These are phyloP conservation scores for Falco naumanni DNA, from an alignment of 2,797 vertebrate genomes.

Conservation along the genomic window DNA sequence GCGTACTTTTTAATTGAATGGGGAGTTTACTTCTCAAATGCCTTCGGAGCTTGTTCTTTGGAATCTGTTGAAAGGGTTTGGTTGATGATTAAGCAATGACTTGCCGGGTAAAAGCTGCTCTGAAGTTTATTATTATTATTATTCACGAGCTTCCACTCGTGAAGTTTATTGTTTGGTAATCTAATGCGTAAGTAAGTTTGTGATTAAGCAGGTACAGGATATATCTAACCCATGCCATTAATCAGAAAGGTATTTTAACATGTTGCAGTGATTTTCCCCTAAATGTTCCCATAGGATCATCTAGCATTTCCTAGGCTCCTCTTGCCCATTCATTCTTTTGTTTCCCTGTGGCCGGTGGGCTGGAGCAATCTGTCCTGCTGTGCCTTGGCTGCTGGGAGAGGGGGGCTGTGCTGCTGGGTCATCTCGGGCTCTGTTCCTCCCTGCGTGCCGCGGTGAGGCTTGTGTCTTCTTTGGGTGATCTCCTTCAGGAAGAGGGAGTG, in stretches of 20 bases:
- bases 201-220: background rate
- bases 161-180: background rate
- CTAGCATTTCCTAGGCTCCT: background rate
- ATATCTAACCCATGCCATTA: too few relatives aligned
- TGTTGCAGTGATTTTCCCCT: background rate
- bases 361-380: background rate
- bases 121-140: background rate
- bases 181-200: background rate
- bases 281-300: background rate
- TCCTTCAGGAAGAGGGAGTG: background rate
- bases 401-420: background rate
- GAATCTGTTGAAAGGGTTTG: background rate
- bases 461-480: background rate
- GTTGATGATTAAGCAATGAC: background rate
- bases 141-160: background rate
- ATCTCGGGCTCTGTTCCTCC: background rate
- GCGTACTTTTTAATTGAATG: background rate
- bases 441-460: accelerated
- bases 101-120: background rate
- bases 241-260: background rate
- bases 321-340: background rate
- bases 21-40: background rate
- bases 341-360: accelerated
- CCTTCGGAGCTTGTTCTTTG: background rate
- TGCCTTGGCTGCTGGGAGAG: background rate